Evolutionary conservation across 2,797 vertebrate species (phyloP).

Genomic region (Sebastes goodei): DNA sequence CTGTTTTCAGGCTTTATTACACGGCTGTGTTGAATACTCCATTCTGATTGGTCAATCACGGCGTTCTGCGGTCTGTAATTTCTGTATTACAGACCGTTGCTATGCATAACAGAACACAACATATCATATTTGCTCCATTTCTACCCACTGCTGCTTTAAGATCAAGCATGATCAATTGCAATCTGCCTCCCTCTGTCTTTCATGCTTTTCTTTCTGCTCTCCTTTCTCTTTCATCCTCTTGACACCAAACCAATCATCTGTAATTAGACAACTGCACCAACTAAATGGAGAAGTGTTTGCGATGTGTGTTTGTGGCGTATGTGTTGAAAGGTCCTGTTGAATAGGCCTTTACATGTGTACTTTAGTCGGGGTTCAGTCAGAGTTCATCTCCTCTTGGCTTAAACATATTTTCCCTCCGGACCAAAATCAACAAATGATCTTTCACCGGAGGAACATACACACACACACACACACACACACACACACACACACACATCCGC

Average conservation of each 20-base stretch:
- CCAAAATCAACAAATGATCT: conserved; percentile 69
- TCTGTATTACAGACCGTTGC: no score
- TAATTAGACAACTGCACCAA: conserved; percentile 76
- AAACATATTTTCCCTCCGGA: conserved; percentile 62
- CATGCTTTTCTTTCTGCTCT: conserved; percentile 23
- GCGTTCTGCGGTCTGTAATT: no score
- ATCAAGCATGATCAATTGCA: conserved; percentile 41
- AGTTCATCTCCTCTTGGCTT: conserved; percentile 69
- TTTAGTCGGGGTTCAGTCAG: conserved; percentile 61
- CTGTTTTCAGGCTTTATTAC: no score
- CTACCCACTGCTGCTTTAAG: neutral
- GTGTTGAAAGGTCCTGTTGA: conserved; percentile 59
- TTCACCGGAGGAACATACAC: conserved; percentile 31
- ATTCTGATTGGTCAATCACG: no score
- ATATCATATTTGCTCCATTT: no score
- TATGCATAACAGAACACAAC: no score
- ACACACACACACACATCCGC: neutral
- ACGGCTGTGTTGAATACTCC: no score
- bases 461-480: neutral
- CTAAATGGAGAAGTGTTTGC: conserved; percentile 62
- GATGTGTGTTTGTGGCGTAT: conserved; percentile 35
- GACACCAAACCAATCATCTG: conserved; percentile 66
- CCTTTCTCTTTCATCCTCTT: conserved; percentile 41
- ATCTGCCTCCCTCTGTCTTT: conserved; percentile 53
- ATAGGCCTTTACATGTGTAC: conserved; percentile 47